phyloP scores from a whole-genome alignment of 2,888 invertebrate species.

The Hoplodrina blanda region DNA sequence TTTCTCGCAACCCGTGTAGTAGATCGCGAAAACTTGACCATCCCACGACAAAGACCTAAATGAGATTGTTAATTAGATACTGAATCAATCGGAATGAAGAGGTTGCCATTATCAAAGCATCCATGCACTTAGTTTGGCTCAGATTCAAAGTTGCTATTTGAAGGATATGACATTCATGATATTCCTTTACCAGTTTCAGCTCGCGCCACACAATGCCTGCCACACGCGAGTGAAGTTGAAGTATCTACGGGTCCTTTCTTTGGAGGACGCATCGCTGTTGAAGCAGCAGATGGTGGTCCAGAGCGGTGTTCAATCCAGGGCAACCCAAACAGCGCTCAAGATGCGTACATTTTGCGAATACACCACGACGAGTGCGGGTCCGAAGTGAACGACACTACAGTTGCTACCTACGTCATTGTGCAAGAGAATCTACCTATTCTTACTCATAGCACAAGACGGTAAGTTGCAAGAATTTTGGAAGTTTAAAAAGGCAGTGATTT shows the following conservation, averaged over 20 bases:
- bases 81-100: neutral
- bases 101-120: neutral
- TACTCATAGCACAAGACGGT: conserved; percentile 94
- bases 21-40: neutral
- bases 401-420: conserved; percentile 95
- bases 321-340: conserved; percentile 93
- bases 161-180: neutral
- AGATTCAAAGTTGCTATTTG: neutral
- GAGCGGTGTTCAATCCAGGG: conserved; percentile 94
- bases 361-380: conserved; percentile 94
- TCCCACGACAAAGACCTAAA: neutral
- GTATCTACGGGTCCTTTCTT: conserved; percentile 96
- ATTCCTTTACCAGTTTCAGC: conserved; percentile 92
- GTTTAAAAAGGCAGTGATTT: neutral
- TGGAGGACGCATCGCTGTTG: conserved; percentile 94
- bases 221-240: conserved; percentile 95
- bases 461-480: conserved; percentile 24
- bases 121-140: too few relatives aligned
- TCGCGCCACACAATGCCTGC: conserved; percentile 94
- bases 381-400: conserved; percentile 94
- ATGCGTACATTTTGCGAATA: conserved; percentile 94
- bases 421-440: conserved; percentile 96
- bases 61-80: neutral
- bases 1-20: neutral
- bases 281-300: conserved; percentile 93